These are phyloP conservation scores for Struthio camelus DNA, from an alignment of 2,113 vertebrate genomes.

Conservation along the genomic window DNA sequence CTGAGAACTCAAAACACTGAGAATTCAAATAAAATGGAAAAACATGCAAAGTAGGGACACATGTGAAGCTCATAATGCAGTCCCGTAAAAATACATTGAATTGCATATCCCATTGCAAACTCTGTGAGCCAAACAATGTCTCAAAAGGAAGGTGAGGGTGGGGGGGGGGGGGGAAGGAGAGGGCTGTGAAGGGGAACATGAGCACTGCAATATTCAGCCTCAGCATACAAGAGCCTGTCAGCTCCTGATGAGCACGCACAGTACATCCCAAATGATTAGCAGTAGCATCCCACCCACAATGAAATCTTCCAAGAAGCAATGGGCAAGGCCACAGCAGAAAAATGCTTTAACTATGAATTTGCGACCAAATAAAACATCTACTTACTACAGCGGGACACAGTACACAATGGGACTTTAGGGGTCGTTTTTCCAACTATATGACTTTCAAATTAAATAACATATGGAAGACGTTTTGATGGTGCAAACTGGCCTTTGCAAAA, in stretches of 20 bases:
- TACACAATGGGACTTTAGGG: not conserved
- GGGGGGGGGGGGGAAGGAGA: not conserved
- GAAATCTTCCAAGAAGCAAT: not conserved
- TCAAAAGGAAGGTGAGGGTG: no score
- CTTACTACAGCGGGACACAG: not conserved
- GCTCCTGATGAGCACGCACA: not conserved
- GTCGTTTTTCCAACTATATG: not conserved
- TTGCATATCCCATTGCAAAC: not conserved
- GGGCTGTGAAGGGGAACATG: not conserved
- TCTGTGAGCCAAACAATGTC: not conserved
- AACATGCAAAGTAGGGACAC: not conserved
- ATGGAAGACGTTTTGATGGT: not conserved
- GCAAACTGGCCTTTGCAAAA: not conserved
- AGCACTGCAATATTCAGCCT: not conserved
- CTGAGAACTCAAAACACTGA: not conserved
- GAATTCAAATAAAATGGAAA: not conserved
- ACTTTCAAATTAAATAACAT: not conserved
- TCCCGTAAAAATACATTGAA: not conserved
- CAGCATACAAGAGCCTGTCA: not conserved
- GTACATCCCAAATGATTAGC: not conserved
- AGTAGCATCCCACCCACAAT: not conserved
- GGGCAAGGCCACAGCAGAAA: not conserved
- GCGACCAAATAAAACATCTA: not conserved
- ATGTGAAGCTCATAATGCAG: not conserved
- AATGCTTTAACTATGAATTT: not conserved